Conservation (phyloP, 2,888 invertebrate species). For the Drosophila yooni region DNA sequence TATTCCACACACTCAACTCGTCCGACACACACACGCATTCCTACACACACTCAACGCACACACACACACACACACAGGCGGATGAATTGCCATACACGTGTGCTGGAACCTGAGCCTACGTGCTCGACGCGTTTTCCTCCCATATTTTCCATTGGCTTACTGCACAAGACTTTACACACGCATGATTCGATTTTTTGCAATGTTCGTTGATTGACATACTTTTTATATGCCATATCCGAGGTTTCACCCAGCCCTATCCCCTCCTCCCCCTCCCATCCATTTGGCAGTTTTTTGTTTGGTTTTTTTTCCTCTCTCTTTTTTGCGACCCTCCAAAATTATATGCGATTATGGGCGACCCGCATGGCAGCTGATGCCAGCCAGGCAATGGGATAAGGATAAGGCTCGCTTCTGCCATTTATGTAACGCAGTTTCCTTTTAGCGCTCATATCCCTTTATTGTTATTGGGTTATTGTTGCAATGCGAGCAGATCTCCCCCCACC, state of each 20-base stretch:
- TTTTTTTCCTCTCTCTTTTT: slow-evolving; percentile 16
- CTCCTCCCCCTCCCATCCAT: neutral
- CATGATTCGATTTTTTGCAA: slow-evolving; percentile 61
- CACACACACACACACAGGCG: neutral
- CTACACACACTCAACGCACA: slow-evolving; percentile 31
- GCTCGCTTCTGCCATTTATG: slow-evolving; percentile 35
- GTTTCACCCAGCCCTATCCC: slow-evolving; percentile 4
- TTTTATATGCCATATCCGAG: slow-evolving; percentile 72
- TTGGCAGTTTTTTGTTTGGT: slow-evolving; percentile 23
- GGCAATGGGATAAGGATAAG: slow-evolving; percentile 44
- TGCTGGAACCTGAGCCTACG: slow-evolving; percentile 35
- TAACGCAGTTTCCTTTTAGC: slow-evolving; percentile 51
- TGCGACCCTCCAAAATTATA: slow-evolving; percentile 56
- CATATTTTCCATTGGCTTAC: slow-evolving; percentile 15
- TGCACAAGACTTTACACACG: slow-evolving; percentile 45
- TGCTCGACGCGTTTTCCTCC: slow-evolving; percentile 22
- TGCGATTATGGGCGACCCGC: slow-evolving; percentile 74
- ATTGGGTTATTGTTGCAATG: slow-evolving; percentile 77
- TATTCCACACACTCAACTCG: slow-evolving; percentile 52
- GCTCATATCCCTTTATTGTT: slow-evolving; percentile 68
- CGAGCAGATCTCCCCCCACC: slow-evolving; percentile 17
- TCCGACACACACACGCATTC: slow-evolving; percentile 12
- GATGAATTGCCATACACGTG: slow-evolving; percentile 27
- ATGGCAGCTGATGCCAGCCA: slow-evolving; percentile 70
- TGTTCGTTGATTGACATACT: slow-evolving; percentile 74